Base-by-base conservation (phyloP, 2,888 invertebrate species). In the Aphelenchoides bicaudatus region DNA sequence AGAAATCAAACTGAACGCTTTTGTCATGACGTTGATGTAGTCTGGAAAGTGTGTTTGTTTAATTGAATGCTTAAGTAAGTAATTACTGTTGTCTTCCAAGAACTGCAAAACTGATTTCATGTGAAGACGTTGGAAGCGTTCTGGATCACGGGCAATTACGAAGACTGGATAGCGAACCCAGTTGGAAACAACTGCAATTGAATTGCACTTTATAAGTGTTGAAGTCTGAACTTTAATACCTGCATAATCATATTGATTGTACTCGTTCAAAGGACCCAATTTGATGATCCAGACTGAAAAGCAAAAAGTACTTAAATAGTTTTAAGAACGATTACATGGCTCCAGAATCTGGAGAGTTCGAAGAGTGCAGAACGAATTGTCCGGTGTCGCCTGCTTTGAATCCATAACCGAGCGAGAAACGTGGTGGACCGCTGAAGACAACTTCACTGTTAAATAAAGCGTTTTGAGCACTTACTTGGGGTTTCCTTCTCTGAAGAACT, bases 1-100 rank as follows among this genome's bases (percentile, higher is more conserved):
- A 10, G 79, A 76, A 62, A 79, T 79, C 78, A 79, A 73, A 67
- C 78, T 79, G 70, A 79, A 77, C n/a, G 79, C 79, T 58, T 79
- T 79, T 21, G 79, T 79, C 68, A 79, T 70, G n/a, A 79, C 74
- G 61, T 79, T 79, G 66, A 79, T 79, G 71, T 79, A 79, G 49
- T 79, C 78, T 78, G 63, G 47, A 74, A 64, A 27, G 2, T 28
- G 10, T 48, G 34, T 55, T 59, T 10, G 13, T 57, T 13, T 58
- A 53, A 49, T 10, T 47, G 37, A 43, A 43, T 13, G 46, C 16
- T 19, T 8, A 13, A 16, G 10, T 13, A 16, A 43, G 13, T 34
- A 43, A 72, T 70, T 39, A 78, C 78, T 77, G 66, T 79, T 79
- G 29, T 75, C 74, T 58, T 79, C 78, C 43, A 79, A 68, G 66